Percentiles rank a stretch among this genome's conserved stretches.
phyloP scores from a whole-genome alignment of 2,113 vertebrate species.

The Thymallus thymallus region DNA sequence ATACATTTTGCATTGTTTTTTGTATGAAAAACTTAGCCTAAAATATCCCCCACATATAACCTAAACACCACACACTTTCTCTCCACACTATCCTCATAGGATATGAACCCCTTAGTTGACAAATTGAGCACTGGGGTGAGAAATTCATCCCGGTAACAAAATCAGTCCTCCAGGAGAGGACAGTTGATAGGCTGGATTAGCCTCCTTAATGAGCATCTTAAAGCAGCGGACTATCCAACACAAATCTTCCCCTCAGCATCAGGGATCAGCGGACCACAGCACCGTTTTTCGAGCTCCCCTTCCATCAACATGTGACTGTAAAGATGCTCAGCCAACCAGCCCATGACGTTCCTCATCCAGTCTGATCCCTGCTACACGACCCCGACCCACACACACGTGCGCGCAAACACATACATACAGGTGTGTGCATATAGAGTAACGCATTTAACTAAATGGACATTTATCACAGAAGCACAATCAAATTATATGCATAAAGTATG shows the following conservation, averaged over 20 bases:
- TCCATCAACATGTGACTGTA: neutral
- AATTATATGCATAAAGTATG: neutral
- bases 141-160: neutral
- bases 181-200: no score
- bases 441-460: no score
- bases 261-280: neutral
- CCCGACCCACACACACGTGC: neutral
- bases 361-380: neutral
- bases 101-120: neutral
- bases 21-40: no score
- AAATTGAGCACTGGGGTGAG: neutral
- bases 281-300: neutral
- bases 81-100: no score
- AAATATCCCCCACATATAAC: no score
- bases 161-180: neutral
- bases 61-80: no score
- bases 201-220: constrained; percentile 2
- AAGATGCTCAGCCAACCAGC: neutral
- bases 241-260: neutral
- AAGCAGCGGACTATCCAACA: neutral
- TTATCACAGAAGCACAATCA: neutral
- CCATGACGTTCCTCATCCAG: neutral
- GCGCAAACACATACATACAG: no score
- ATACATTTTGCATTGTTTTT: no score
- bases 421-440: no score